phyloP scores from a whole-genome alignment of 2,113 vertebrate species.

The Coracopsis vasa region DNA sequence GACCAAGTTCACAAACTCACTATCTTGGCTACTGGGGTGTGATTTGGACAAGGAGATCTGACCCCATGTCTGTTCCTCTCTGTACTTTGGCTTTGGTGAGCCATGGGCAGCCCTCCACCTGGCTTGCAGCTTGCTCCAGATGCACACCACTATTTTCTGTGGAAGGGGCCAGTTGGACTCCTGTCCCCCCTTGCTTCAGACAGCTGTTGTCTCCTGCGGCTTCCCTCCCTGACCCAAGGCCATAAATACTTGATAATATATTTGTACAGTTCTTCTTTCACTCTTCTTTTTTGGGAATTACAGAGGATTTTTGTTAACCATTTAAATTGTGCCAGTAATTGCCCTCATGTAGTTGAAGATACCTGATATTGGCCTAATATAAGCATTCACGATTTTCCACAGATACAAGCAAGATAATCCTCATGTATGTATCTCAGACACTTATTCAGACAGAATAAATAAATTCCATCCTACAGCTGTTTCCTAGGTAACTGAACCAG shows the following conservation, averaged over 20 bases:
- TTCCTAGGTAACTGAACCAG: slow-evolving; percentile 61
- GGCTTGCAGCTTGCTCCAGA: background rate
- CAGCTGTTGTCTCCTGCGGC: background rate
- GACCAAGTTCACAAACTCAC: background rate
- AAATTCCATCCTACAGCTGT: slow-evolving; percentile 56
- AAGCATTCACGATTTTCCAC: background rate
- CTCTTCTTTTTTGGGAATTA: background rate
- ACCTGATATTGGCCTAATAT: background rate
- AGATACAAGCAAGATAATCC: background rate
- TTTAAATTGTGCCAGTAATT: background rate
- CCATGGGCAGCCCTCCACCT: background rate
- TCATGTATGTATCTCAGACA: slow-evolving; percentile 13
- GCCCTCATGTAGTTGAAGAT: background rate
- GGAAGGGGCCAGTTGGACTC: background rate
- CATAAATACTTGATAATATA: background rate
- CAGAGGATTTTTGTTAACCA: background rate
- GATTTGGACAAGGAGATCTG: background rate
- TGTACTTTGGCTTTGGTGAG: background rate
- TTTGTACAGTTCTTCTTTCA: background rate
- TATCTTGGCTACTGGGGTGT: background rate
- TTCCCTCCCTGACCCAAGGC: background rate
- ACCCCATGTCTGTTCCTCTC: background rate
- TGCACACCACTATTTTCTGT: background rate
- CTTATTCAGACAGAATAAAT: slow-evolving; percentile 51
- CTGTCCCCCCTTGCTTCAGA: fast-evolving